These are phyloP conservation scores for Erpobdella octoculata DNA, from an alignment of 2,888 invertebrate species.

Conservation along the genomic window DNA sequence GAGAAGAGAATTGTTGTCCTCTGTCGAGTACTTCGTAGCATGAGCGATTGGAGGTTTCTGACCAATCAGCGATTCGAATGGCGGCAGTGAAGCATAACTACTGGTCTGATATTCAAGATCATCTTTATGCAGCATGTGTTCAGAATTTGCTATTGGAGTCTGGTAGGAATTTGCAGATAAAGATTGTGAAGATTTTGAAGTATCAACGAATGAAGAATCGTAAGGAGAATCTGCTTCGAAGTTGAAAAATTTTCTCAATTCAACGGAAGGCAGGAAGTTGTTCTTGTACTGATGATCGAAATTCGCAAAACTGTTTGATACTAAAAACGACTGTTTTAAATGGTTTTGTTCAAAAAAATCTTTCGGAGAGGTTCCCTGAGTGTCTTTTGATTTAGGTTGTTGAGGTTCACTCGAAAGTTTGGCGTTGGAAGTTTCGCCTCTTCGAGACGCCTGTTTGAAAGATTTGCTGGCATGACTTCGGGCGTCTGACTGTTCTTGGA, in stretches of 20 bases:
- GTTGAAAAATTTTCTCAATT: not conserved
- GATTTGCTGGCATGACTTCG: slow-evolving; percentile 9
- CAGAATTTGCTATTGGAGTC: not conserved
- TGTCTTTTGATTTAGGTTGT: not conserved
- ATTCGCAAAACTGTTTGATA: not conserved
- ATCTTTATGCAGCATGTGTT: not conserved
- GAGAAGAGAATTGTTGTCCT: not conserved
- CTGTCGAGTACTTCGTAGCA: not conserved
- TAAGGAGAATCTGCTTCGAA: not conserved
- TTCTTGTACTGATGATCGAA: not conserved
- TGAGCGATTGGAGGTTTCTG: not conserved
- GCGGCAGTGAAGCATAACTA: slow-evolving; percentile 14
- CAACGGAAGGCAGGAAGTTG: not conserved
- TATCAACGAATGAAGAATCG: not conserved
- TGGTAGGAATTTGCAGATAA: not conserved
- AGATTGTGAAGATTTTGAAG: not conserved
- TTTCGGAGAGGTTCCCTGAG: not conserved
- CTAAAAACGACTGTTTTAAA: not conserved
- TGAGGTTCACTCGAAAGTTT: not conserved
- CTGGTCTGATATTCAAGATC: not conserved
- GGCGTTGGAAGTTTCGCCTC: not conserved
- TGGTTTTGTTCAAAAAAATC: no score
- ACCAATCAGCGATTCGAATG: slow-evolving; percentile 24
- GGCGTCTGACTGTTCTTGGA: slow-evolving; percentile 29
- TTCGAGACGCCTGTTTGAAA: not conserved